phyloP scores from a whole-genome alignment of 1,140 invertebrate species.

The Brachystomella parvula region DNA sequence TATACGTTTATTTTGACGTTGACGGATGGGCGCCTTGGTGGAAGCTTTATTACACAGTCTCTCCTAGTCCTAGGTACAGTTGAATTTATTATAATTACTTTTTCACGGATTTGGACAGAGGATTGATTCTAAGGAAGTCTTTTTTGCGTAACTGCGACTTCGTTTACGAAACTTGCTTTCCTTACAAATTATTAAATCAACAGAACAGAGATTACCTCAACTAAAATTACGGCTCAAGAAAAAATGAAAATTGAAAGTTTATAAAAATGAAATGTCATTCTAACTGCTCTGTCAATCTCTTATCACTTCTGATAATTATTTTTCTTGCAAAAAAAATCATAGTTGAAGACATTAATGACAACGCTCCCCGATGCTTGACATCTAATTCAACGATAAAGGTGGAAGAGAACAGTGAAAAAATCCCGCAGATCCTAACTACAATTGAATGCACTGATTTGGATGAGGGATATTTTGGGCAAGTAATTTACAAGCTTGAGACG shows the following conservation, averaged over 20 bases:
- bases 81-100: not conserved
- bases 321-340: too few species aligned
- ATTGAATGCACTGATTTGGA: slow-evolving; percentile 81
- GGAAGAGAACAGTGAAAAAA: slow-evolving; percentile 64
- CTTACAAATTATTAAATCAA: too few species aligned
- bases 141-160: not conserved
- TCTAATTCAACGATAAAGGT: slow-evolving; percentile 72
- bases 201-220: too few species aligned
- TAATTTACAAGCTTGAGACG: slow-evolving; percentile 57
- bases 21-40: slow-evolving; percentile 76
- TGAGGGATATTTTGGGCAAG: slow-evolving; percentile 75
- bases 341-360: slow-evolving; percentile 53
- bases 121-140: not conserved
- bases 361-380: slow-evolving; percentile 71
- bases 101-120: not conserved
- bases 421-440: slow-evolving; percentile 61
- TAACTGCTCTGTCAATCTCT: too few species aligned
- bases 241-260: too few species aligned
- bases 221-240: too few species aligned
- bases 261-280: too few species aligned
- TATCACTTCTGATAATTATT: slow-evolving; percentile 39
- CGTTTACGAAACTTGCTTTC: not conserved
- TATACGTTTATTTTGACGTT: slow-evolving; percentile 79
- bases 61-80: slow-evolving; percentile 59
- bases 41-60: slow-evolving; percentile 83